Percentiles rank a stretch among this genome's conserved stretches.
Conservation (phyloP, 2,888 invertebrate genomes). For the Macrophya annulata region DNA sequence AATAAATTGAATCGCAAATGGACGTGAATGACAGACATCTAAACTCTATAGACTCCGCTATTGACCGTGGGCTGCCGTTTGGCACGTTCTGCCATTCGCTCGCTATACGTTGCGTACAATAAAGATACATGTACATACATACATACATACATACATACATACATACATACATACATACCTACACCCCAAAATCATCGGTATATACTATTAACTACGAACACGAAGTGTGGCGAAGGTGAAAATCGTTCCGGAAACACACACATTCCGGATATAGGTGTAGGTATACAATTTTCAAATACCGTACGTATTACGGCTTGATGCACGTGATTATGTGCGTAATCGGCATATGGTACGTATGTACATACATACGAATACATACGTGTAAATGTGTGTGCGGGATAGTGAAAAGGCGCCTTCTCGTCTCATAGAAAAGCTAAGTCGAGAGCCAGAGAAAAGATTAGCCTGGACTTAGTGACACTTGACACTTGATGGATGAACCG, state of each 20-base stretch:
- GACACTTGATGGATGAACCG: constrained; percentile 72
- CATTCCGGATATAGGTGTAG: too few relatives aligned
- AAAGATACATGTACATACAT: too few relatives aligned
- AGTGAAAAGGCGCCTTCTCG: constrained; percentile 52
- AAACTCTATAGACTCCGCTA: not conserved
- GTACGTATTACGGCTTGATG: not conserved
- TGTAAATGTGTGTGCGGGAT: constrained; percentile 33
- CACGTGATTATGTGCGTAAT: not conserved
- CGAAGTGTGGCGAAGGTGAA: not conserved
- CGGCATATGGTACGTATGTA: not conserved
- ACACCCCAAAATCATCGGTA: constrained; percentile 12
- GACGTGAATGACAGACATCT: constrained; percentile 21
- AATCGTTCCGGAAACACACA: not conserved
- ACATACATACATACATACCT: too few relatives aligned
- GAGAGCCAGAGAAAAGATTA: constrained; percentile 54
- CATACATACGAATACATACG: not conserved
- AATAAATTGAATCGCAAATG: constrained; percentile 27
- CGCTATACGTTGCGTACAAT: not conserved
- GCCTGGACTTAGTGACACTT: constrained; percentile 60
- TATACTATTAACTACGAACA: not conserved
- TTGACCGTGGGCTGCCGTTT: not conserved
- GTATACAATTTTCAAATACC: not conserved
- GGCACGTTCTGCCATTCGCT: constrained; percentile 12
- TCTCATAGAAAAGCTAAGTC: constrained; percentile 53
- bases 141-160: too few relatives aligned